These are phyloP conservation scores for Drosophila dives DNA, from an alignment of 2,888 invertebrate genomes.

Conservation along the genomic window DNA sequence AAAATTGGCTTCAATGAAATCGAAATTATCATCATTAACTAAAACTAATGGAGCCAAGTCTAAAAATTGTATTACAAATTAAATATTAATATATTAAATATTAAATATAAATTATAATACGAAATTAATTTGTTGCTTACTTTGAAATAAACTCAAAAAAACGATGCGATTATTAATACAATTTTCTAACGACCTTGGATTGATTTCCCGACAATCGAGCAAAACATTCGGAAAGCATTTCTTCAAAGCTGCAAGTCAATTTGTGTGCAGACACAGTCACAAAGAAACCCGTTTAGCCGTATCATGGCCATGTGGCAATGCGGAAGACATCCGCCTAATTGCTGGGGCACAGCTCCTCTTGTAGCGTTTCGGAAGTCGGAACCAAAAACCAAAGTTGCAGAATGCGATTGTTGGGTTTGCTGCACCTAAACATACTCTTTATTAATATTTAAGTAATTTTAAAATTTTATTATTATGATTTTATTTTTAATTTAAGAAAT, in stretches of 20 bases:
- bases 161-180: background rate
- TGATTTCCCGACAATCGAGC: slow-evolving; percentile 4
- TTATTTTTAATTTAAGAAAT: background rate
- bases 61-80: background rate
- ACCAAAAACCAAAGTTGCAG: slow-evolving; percentile 37
- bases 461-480: background rate
- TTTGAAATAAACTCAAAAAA: background rate
- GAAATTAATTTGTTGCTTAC: background rate
- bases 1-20: background rate
- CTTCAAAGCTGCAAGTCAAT: slow-evolving; percentile 20
- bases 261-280: slow-evolving; percentile 6
- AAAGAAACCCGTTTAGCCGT: slow-evolving; percentile 65
- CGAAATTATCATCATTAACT: too few species aligned
- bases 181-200: slow-evolving; percentile 32
- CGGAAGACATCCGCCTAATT: slow-evolving; percentile 69
- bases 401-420: background rate
- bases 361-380: slow-evolving; percentile 69
- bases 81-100: background rate
- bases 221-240: slow-evolving; percentile 41
- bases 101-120: background rate
- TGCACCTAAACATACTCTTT: slow-evolving; percentile 24
- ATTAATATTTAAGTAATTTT: accelerated
- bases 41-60: background rate
- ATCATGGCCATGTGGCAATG: slow-evolving; percentile 61
- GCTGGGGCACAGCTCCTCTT: slow-evolving; percentile 41